phyloP scores from a whole-genome alignment of 2,113 vertebrate species.

The Sapajus apella region DNA sequence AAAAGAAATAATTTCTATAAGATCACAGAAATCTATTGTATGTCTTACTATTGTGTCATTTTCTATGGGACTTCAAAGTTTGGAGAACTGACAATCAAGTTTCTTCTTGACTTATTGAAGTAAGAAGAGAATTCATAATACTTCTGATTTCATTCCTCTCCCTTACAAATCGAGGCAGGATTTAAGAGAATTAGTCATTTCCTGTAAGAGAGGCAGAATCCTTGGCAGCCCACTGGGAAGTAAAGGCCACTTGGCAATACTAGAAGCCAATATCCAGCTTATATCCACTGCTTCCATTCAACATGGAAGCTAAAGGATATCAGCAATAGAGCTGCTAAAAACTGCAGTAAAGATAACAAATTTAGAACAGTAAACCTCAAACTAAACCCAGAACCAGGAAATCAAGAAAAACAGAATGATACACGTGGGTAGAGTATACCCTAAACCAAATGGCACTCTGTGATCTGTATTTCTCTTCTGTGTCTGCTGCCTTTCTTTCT shows the following conservation, averaged over 20 bases:
- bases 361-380: background rate
- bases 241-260: slow-evolving; percentile 35
- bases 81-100: background rate
- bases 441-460: background rate
- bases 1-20: slow-evolving; percentile 17
- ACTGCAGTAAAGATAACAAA: background rate
- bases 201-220: slow-evolving; percentile 20
- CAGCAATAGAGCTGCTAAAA: background rate
- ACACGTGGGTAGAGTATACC: background rate
- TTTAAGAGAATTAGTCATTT: slow-evolving; percentile 62
- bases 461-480: background rate
- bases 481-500: background rate
- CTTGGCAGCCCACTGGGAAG: slow-evolving; percentile 8
- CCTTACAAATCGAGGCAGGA: background rate
- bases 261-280: background rate
- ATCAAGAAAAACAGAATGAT: background rate
- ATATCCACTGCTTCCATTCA: background rate
- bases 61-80: slow-evolving; percentile 26
- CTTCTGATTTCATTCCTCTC: slow-evolving; percentile 11
- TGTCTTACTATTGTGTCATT: background rate
- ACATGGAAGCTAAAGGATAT: background rate
- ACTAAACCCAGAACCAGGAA: background rate
- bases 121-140: slow-evolving; percentile 15
- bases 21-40: background rate
- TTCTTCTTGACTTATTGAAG: slow-evolving; percentile 2